A percentile compares a stretch with the other conserved stretches of the same genome.
Evolutionary conservation across 2,797 vertebrate species (phyloP).

Genomic region (Scarus forsteni): DNA sequence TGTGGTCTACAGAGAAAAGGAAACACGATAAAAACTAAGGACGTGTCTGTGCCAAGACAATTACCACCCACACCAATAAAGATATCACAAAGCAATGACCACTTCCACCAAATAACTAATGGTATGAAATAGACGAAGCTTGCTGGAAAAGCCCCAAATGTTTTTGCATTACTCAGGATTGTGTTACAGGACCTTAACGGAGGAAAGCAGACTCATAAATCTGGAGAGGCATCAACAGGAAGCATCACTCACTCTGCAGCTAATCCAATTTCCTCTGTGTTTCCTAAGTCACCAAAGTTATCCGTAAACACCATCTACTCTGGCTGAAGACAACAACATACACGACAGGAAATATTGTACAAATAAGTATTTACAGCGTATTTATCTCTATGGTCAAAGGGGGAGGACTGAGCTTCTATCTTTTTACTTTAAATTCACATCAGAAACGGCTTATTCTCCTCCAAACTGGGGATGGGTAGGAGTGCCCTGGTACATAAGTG

Average conservation of each 20-base stretch:
- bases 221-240: slow-evolving; percentile 54
- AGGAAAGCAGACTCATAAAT: slow-evolving; percentile 59
- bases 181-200: slow-evolving; percentile 50
- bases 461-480: too few species aligned
- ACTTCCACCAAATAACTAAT: slow-evolving; percentile 21
- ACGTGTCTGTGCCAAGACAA: slow-evolving; percentile 36
- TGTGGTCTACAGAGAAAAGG: slow-evolving; percentile 24
- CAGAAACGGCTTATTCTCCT: too few species aligned
- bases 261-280: slow-evolving; percentile 69
- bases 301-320: slow-evolving; percentile 51
- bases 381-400: slow-evolving; percentile 7
- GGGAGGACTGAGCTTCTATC: background rate
- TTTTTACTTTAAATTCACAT: too few species aligned
- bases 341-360: slow-evolving; percentile 15
- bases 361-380: slow-evolving; percentile 12
- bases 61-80: slow-evolving; percentile 30
- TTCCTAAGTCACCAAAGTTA: slow-evolving; percentile 57
- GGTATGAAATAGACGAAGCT: slow-evolving; percentile 36
- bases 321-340: slow-evolving; percentile 43
- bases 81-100: slow-evolving; percentile 20
- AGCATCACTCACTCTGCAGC: slow-evolving; percentile 45
- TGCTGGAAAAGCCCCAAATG: slow-evolving; percentile 31
- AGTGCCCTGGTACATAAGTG: too few species aligned
- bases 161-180: slow-evolving; percentile 49
- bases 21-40: slow-evolving; percentile 35